These are phyloP conservation scores for Sinocyclocheilus anophthalmus DNA, from an alignment of 2,113 vertebrate genomes.

Conservation along the genomic window DNA sequence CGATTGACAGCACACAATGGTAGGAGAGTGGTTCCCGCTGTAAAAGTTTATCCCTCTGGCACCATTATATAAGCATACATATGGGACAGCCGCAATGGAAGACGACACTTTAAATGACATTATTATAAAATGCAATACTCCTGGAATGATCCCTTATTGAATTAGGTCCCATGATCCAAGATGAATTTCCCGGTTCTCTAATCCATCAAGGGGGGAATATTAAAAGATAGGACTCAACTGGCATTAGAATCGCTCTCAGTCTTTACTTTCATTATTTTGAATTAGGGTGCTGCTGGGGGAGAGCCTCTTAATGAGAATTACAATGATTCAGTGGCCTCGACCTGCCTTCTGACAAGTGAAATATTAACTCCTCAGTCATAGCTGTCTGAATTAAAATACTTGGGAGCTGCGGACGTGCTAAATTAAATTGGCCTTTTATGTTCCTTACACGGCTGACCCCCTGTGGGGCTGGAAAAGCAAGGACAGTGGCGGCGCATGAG, in stretches of 20 bases:
- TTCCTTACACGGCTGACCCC: constrained; percentile 99
- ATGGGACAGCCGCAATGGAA: constrained; percentile 99
- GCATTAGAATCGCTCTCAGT: constrained; percentile 99
- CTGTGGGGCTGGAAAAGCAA: constrained; percentile 85
- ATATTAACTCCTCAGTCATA: constrained; percentile 99
- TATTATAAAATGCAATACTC: constrained; percentile 99
- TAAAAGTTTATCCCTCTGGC: constrained; percentile 97
- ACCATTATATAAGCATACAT: constrained; percentile 98
- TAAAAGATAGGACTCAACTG: constrained; percentile 99
- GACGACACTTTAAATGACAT: constrained; percentile 99
- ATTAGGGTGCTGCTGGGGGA: constrained; percentile 99
- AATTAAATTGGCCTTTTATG: constrained; percentile 99
- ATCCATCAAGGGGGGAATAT: constrained; percentile 99
- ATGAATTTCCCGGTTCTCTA: constrained; percentile 99
- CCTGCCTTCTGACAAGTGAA: constrained; percentile 99
- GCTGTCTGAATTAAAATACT: constrained; percentile 99
- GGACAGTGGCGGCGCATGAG: constrained; percentile 53
- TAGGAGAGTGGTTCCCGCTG: constrained; percentile 78
- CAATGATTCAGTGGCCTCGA: constrained; percentile 99
- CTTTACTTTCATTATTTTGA: constrained; percentile 99
- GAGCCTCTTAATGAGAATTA: constrained; percentile 99
- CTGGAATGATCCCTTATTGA: constrained; percentile 99
- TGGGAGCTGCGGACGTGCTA: constrained; percentile 97
- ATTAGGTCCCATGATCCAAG: constrained; percentile 99
- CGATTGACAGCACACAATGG: constrained; percentile 43